These are phyloP conservation scores for Platynereis dumerilii DNA, from an alignment of 2,888 invertebrate species.

Conservation along the genomic window DNA sequence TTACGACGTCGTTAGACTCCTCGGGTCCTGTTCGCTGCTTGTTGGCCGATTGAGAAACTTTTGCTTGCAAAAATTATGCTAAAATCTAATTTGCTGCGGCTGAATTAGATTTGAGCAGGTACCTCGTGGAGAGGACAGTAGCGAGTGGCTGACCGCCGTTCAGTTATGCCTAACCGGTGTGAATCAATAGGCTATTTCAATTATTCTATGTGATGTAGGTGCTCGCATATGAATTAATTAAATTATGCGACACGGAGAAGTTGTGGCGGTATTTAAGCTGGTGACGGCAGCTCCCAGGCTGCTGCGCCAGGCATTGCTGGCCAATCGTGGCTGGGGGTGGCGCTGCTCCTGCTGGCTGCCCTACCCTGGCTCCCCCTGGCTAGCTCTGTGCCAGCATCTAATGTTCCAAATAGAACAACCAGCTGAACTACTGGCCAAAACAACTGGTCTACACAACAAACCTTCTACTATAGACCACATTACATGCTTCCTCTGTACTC, in stretches of 20 bases:
- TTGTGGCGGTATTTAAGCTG: too few species aligned
- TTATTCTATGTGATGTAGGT: slow-evolving; percentile 7
- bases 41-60: slow-evolving; percentile 7
- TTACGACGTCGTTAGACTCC: background rate
- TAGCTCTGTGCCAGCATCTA: too few species aligned
- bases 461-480: too few species aligned
- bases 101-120: slow-evolving; percentile 19
- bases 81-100: slow-evolving; percentile 27
- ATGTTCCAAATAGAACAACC: too few species aligned
- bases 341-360: too few species aligned
- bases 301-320: too few species aligned
- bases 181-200: slow-evolving; percentile 13
- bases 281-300: too few species aligned
- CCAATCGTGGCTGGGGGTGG: too few species aligned
- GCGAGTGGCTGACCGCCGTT: slow-evolving; percentile 11
- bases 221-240: slow-evolving; percentile 18
- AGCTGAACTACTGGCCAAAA: too few species aligned
- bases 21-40: background rate
- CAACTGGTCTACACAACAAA: too few species aligned
- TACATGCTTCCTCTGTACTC: too few species aligned
- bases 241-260: slow-evolving; percentile 14
- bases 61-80: slow-evolving; percentile 31
- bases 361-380: too few species aligned
- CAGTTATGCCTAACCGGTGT: slow-evolving; percentile 6
- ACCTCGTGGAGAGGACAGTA: background rate